phyloP scores from a whole-genome alignment of 2,888 invertebrate genomes.

The Mamestra brassicae region DNA sequence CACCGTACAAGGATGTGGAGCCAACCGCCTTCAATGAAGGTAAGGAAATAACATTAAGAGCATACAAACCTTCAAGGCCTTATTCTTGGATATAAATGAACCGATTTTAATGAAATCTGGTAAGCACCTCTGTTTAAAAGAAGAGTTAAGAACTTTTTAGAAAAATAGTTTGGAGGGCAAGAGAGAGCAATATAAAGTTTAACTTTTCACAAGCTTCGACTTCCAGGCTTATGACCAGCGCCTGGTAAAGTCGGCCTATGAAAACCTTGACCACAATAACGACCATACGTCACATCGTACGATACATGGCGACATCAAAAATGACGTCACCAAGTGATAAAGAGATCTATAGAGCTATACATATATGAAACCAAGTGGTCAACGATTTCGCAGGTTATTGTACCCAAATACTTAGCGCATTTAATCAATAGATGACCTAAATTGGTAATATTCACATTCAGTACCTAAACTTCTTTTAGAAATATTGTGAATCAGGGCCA shows the following conservation, averaged over 20 bases:
- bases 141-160: too few relatives aligned
- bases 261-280: conserved; percentile 23
- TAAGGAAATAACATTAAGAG: conserved; percentile 8
- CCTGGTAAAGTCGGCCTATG: not conserved
- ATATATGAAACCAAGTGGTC: conserved; percentile 8
- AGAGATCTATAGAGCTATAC: not conserved
- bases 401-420: not conserved
- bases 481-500: conserved; percentile 14
- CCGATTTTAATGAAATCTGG: too few relatives aligned
- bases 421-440: conserved; percentile 12
- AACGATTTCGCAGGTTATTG: not conserved
- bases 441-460: not conserved
- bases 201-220: not conserved
- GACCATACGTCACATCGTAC: conserved; percentile 21
- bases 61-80: too few relatives aligned
- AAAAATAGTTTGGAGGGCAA: too few relatives aligned
- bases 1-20: conserved; percentile 39
- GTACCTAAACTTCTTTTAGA: not conserved
- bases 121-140: too few relatives aligned
- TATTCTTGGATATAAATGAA: too few relatives aligned
- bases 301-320: conserved; percentile 20
- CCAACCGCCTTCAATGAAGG: conserved; percentile 46
- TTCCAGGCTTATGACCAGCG: not conserved
- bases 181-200: too few relatives aligned
- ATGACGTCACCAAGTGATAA: conserved; percentile 22